Evolutionary conservation across 2,113 vertebrate species (phyloP).

Genomic region (Actenoides hombroni): DNA sequence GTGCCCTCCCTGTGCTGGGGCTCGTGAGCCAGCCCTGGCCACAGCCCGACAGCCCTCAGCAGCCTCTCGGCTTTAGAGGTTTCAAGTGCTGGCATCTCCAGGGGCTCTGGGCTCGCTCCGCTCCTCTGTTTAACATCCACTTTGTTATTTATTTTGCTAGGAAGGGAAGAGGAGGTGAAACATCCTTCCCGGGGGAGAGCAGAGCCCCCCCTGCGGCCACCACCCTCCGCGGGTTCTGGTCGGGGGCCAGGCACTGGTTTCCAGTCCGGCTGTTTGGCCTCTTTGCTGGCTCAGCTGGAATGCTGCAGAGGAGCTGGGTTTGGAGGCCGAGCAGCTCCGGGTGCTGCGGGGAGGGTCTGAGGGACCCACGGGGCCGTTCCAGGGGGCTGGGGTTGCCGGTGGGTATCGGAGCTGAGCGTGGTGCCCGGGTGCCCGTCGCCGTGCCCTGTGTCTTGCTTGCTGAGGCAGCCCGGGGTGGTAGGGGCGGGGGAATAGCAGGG

Average conservation of each 20-base stretch:
- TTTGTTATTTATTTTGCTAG: not conserved
- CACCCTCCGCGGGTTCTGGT: not conserved
- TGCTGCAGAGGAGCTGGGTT: not conserved
- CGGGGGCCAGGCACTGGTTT: not conserved
- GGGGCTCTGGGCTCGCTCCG: not conserved
- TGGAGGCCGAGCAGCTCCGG: not conserved
- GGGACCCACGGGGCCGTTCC: fast-evolving
- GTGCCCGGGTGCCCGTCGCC: fast-evolving
- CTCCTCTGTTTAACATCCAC: not conserved
- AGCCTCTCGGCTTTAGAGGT: not conserved
- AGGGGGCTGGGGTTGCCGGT: not conserved
- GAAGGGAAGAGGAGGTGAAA: not conserved
- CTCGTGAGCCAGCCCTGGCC: not conserved
- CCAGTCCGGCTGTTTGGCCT: not conserved
- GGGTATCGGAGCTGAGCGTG: not conserved
- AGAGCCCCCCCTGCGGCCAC: not conserved
- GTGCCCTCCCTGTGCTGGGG: not conserved
- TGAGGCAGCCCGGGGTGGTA: not conserved
- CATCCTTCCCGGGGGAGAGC: not conserved
- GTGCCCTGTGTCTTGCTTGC: not conserved
- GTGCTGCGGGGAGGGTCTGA: not conserved
- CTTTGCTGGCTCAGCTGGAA: not conserved
- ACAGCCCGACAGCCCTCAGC: not conserved
- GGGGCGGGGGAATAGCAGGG: not conserved
- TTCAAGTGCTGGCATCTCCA: not conserved